A percentile compares a stretch with the other conserved stretches of the same genome.
Conservation (phyloP, 2,797 vertebrate species). For the Fistularia tabacaria region DNA sequence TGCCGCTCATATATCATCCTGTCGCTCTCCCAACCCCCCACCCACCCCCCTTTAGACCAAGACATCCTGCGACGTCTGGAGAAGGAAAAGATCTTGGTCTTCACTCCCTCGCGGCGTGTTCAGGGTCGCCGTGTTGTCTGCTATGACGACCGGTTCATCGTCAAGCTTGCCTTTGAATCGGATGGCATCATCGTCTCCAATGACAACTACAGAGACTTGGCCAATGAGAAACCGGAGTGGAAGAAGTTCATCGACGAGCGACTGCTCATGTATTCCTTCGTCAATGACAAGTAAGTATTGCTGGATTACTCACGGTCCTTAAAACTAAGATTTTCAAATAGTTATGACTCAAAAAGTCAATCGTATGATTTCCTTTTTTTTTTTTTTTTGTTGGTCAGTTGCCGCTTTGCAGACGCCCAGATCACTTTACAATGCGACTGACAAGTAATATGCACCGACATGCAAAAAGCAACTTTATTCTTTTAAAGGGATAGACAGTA, state of each 20-base stretch:
- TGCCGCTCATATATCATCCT: no score
- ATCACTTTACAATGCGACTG: no score
- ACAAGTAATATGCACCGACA: no score
- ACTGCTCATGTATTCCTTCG: constrained; percentile 92
- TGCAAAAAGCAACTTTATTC: no score
- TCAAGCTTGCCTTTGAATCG: constrained; percentile 90
- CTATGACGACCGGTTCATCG: constrained; percentile 91
- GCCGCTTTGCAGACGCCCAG: no score
- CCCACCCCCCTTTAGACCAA: constrained; percentile 75
- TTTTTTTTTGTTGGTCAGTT: no score
- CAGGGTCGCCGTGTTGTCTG: constrained; percentile 90
- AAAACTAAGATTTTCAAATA: neutral
- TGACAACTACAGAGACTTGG: constrained; percentile 91
- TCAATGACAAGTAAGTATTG: constrained; percentile 89
- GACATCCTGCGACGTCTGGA: constrained; percentile 87
- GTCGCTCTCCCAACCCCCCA: neutral
- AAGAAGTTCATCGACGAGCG: constrained; percentile 94
- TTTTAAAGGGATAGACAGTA: no score
- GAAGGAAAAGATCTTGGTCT: constrained; percentile 90
- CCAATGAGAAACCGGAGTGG: constrained; percentile 92
- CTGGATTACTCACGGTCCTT: neutral
- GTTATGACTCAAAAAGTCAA: neutral
- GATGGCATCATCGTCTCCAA: constrained; percentile 93
- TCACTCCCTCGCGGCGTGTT: constrained; percentile 88
- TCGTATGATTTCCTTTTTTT: no score